phyloP scores from a whole-genome alignment of 2,797 vertebrate genomes.

The Tadarida brasiliensis region DNA sequence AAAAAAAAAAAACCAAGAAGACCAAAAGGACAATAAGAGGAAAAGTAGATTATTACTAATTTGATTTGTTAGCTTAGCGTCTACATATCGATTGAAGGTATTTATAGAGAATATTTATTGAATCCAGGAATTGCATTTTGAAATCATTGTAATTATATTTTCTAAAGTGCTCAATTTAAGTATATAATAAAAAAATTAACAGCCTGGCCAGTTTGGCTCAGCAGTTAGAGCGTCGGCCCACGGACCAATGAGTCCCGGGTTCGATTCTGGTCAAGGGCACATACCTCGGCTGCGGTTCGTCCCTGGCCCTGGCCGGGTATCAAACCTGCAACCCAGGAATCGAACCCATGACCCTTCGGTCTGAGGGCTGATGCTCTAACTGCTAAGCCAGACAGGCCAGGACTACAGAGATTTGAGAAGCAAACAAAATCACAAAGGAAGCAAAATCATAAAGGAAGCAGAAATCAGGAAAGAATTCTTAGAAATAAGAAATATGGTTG shows the following conservation, averaged over 20 bases:
- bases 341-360: no score
- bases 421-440: conserved; percentile 45
- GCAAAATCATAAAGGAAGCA: conserved; percentile 14
- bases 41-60: conserved; percentile 27
- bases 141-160: conserved; percentile 65
- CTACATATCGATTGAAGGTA: not conserved
- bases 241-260: no score
- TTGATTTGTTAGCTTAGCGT: conserved; percentile 43
- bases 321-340: no score
- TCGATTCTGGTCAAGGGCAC: no score
- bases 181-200: conserved; percentile 34
- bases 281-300: no score
- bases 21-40: not conserved
- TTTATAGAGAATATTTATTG: conserved; percentile 62
- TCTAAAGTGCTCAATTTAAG: conserved; percentile 39
- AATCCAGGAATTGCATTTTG: conserved; percentile 56
- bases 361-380: no score
- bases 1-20: conserved; percentile 29
- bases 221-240: no score
- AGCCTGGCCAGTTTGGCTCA: no score
- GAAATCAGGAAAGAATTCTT: not conserved
- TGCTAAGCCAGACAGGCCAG: no score
- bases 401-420: not conserved
- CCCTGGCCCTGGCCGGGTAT: no score
- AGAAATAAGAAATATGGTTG: not conserved